Base-by-base conservation (phyloP, 1,140 invertebrate genomes). In the Drosophila baimaii region DNA sequence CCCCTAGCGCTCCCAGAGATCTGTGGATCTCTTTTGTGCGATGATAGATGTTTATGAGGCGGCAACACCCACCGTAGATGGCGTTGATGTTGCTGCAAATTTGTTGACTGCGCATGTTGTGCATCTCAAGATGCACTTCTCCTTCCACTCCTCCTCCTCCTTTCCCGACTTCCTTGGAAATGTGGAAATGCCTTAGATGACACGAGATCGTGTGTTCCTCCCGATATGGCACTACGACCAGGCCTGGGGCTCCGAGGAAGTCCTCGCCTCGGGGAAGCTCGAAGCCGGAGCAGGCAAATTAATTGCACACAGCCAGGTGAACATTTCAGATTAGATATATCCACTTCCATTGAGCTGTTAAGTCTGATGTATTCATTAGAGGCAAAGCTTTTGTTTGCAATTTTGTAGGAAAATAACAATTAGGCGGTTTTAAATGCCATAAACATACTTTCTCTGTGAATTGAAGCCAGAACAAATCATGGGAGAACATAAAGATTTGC, bases 1-100 rank as follows among this genome's bases (percentile, higher is more conserved):
- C 15, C 56, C 57, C 13, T 7, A n/a, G n/a, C 6, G 8, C 19
- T 15, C 13, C 13, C 43, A 39, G 21, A 75, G 29, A 39, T 25
- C 31, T 37, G 27, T 35, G 39, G 62, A n/a, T n/a, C 37, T 69
- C 65, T 71, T 54, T 77, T 89, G 81, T 83, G 77, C 66, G 85
- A 88, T 89, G 84, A 88, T 89, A 83, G 84, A 89, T 81, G 86
- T 85, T 90, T 79, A 81, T 85, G 78, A 76, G 81, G 83, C 82
- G 82, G 81, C 81, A 85, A 90, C 81, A 79, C 85, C 78, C 81
- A 86, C 79, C 64, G 81, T 90, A 90, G 81, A 90, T 90, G 78
- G 61, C 83, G 79, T 73, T 85, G 75, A 86, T 82, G 79, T 69
- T 64, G 64, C 65, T 82, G 82, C 83, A 85, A 85, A 85, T 85